phyloP scores from a whole-genome alignment of 2,113 vertebrate genomes.

The Limanda limanda region DNA sequence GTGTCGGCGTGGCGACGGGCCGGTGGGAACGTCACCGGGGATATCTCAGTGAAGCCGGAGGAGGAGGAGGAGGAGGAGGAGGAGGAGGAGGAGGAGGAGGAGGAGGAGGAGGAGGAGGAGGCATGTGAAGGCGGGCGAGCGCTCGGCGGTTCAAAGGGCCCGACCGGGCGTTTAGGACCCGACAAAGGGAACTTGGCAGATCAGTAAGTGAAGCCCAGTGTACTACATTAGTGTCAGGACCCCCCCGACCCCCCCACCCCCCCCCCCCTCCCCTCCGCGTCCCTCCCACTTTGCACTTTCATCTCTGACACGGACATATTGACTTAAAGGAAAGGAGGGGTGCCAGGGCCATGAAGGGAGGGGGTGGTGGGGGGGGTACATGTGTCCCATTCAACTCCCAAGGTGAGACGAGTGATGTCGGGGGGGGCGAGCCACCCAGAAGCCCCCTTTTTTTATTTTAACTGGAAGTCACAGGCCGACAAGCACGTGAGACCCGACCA shows the following conservation, averaged over 20 bases:
- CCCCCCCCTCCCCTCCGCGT: slow-evolving; percentile 73
- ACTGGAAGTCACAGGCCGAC: slow-evolving; percentile 68
- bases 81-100: slow-evolving; percentile 77
- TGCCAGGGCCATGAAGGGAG: slow-evolving; percentile 27
- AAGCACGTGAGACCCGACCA: slow-evolving; percentile 63
- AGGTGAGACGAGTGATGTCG: slow-evolving; percentile 79
- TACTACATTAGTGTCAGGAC: slow-evolving; percentile 86
- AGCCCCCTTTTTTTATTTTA: slow-evolving; percentile 64
- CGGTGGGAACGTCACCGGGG: slow-evolving; percentile 73
- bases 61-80: slow-evolving; percentile 76
- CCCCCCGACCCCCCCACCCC: slow-evolving; percentile 76
- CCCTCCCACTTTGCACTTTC: slow-evolving; percentile 84
- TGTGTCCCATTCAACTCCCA: slow-evolving; percentile 76
- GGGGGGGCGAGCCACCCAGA: slow-evolving; percentile 70
- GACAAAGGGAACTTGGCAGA: slow-evolving; percentile 86
- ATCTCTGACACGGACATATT: slow-evolving; percentile 86
- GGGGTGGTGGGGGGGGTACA: slow-evolving; percentile 40
- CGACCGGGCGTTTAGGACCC: slow-evolving; percentile 80
- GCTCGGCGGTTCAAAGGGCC: slow-evolving; percentile 83
- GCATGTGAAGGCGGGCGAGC: slow-evolving; percentile 66
- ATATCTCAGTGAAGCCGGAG: slow-evolving; percentile 73
- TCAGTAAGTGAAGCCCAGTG: slow-evolving; percentile 84
- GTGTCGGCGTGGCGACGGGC: slow-evolving; percentile 62
- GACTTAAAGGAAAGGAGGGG: slow-evolving; percentile 75
- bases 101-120: slow-evolving; percentile 74